Percentiles rank a stretch among this genome's conserved stretches.
phyloP scores from a whole-genome alignment of 1,140 invertebrate genomes.

The Ostrea edulis region DNA sequence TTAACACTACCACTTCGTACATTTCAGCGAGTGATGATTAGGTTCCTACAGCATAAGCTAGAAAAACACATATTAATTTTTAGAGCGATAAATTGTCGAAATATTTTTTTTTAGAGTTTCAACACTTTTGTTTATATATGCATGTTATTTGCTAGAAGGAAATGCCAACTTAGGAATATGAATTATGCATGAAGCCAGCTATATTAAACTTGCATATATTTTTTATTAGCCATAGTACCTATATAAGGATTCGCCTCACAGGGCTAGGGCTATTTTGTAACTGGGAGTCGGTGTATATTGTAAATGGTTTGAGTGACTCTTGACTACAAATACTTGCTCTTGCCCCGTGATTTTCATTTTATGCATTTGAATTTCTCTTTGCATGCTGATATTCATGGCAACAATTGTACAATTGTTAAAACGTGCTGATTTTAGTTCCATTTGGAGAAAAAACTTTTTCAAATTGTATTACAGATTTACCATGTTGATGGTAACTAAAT shows the following conservation, averaged over 20 bases:
- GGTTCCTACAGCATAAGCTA: no score
- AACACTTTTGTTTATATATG: not conserved
- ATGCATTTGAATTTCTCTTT: not conserved
- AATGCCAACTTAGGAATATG: not conserved
- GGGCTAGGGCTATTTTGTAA: no score
- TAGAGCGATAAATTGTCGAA: not conserved
- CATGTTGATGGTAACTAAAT: no score
- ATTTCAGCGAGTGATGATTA: not conserved
- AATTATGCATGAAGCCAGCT: conserved; percentile 14
- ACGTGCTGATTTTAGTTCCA: not conserved
- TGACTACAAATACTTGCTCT: no score
- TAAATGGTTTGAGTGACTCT: no score
- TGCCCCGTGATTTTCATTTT: not conserved
- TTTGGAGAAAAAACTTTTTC: not conserved
- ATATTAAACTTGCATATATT: not conserved
- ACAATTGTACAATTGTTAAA: not conserved
- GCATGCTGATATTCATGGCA: not conserved
- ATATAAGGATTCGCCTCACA: no score
- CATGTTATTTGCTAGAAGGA: not conserved
- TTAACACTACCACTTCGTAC: not conserved
- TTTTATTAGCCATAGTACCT: not conserved
- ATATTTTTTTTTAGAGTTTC: not conserved
- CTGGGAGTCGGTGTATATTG: no score
- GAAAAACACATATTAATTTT: no score
- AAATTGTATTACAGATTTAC: no score